Conservation (phyloP, 2,113 vertebrate genomes). For the Leptosomus discolor region DNA sequence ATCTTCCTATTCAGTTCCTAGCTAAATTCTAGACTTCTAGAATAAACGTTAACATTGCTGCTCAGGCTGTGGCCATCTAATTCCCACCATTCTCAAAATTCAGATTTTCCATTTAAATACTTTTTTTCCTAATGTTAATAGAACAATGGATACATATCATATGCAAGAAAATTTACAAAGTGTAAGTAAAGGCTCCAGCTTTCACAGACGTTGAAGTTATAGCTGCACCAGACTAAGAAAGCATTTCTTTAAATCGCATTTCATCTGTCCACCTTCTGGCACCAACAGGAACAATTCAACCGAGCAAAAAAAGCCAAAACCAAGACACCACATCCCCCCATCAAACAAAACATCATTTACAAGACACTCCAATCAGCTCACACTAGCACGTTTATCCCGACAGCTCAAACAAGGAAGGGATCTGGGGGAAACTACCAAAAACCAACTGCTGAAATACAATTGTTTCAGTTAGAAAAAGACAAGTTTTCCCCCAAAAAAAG, state of each 20-base stretch:
- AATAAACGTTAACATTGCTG: background rate
- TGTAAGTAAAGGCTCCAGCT: background rate
- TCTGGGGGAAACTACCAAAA: background rate
- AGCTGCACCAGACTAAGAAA: background rate
- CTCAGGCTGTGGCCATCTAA: background rate
- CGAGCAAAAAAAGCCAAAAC: background rate
- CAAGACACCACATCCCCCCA: fast-evolving
- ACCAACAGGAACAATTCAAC: background rate
- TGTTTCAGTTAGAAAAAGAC: background rate
- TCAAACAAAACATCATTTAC: background rate
- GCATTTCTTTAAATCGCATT: background rate
- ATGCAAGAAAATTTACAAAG: background rate
- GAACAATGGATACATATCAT: background rate
- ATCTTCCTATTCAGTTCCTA: background rate
- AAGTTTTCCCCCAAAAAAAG: background rate
- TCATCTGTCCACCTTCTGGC: background rate
- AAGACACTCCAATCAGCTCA: background rate
- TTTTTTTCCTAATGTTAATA: background rate
- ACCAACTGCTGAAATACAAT: background rate
- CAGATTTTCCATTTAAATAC: background rate
- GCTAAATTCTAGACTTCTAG: background rate
- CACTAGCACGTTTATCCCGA: background rate
- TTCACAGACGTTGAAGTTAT: background rate
- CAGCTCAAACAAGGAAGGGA: background rate
- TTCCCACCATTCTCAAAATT: background rate